A percentile compares a stretch with the other conserved stretches of the same genome.
phyloP scores from a whole-genome alignment of 2,797 vertebrate genomes.

The Lepilemur ruficaudatus region DNA sequence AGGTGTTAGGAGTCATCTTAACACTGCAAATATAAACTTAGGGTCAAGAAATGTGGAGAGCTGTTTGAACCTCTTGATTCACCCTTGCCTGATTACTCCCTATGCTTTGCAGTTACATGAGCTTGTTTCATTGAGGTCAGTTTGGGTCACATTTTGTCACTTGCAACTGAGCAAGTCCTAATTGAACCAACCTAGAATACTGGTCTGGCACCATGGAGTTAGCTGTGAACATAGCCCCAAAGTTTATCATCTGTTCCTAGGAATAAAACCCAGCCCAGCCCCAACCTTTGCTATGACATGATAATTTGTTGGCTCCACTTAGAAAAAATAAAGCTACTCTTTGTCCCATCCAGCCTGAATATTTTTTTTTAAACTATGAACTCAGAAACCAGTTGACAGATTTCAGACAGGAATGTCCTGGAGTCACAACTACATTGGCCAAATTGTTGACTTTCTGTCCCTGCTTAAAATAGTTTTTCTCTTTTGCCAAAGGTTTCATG shows the following conservation, averaged over 20 bases:
- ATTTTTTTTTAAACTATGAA: neutral
- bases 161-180: neutral
- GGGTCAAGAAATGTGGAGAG: neutral
- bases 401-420: neutral
- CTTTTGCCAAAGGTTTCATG: neutral
- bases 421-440: neutral
- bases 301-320: neutral
- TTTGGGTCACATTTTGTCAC: neutral
- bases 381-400: neutral
- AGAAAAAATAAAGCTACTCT: neutral
- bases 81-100: neutral
- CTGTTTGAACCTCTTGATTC: neutral
- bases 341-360: neutral
- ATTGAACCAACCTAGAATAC: neutral
- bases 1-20: neutral
- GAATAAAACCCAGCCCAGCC: neutral
- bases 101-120: neutral
- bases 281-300: neutral
- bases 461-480: conserved; percentile 10
- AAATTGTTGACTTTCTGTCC: conserved; percentile 28
- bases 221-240: neutral
- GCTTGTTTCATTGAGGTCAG: neutral
- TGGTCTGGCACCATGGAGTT: neutral
- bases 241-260: neutral
- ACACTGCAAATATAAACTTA: neutral